phyloP scores from a whole-genome alignment of 2,113 vertebrate species.

The Chaetodon auriga region DNA sequence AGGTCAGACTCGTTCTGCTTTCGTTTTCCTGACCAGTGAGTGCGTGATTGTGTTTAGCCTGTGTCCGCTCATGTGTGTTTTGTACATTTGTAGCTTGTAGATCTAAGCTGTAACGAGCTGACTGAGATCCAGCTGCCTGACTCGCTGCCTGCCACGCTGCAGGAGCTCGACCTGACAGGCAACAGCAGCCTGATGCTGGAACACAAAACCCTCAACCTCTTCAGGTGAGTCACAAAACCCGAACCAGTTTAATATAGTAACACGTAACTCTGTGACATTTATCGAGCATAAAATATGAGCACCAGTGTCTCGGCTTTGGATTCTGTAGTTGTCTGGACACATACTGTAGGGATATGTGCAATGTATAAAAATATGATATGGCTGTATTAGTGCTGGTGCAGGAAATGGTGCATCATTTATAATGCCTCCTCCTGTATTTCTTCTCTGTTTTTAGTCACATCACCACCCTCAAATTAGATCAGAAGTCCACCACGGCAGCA shows the following conservation, averaged over 20 bases:
- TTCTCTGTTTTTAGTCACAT: conserved; percentile 87
- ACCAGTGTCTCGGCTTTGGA: background rate
- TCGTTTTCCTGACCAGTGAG: background rate
- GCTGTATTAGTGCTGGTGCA: background rate
- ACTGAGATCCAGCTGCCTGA: conserved; percentile 95
- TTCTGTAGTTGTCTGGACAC: too few species aligned
- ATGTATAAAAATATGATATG: background rate
- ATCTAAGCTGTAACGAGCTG: conserved; percentile 96
- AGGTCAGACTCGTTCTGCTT: conserved; percentile 84
- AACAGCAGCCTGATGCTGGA: conserved; percentile 94
- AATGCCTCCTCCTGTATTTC: background rate
- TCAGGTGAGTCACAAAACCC: conserved; percentile 86
- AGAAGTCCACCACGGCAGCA: conserved; percentile 85
- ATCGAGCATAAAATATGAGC: background rate
- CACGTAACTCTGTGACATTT: background rate
- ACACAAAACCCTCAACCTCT: conserved; percentile 94
- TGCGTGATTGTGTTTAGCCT: conserved; percentile 2
- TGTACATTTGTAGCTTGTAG: conserved; percentile 88
- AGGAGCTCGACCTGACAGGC: conserved; percentile 94
- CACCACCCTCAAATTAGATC: conserved; percentile 94
- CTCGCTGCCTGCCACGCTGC: conserved; percentile 89
- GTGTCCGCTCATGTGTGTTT: conserved; percentile 23
- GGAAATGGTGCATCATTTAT: background rate
- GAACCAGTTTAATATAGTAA: background rate
- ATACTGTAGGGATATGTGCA: background rate